Evolutionary conservation across 1,140 invertebrate genomes (phyloP), one percentile per base, ranked within the genome.

Genomic region (Sweltsa coloradensis): DNA sequence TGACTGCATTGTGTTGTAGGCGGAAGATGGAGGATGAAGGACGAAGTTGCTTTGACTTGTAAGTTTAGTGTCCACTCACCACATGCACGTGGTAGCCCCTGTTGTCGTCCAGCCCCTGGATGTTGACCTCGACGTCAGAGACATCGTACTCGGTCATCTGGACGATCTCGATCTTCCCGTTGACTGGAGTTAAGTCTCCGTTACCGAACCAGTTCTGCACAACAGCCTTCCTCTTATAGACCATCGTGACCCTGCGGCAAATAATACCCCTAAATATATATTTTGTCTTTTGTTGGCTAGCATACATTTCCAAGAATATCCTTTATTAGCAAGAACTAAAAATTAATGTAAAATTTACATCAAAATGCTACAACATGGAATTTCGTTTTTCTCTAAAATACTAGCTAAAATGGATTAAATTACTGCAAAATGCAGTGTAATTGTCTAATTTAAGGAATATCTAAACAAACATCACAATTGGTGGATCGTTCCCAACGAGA

Each of bases 171-270:
- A 91, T 65, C 66, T 80, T 79, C 19, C 89, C 89, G 53, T 68
- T 73, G 11, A 88, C 64, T 1, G 68, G 61, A 29, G 74, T 61
- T 0, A 61, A 56, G 50, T 77, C 68, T 1, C 82, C 84, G 63
- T 91, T 90, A 16, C 82, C 76, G 65, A 83, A 89, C 89, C 89
- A 92, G 59, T 90, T 83, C 58, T 78, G 81, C 0, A 78, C 83
- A 7, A 92, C 85, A 5, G 82, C 86, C 66, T 91, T 92, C 49
- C 85, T 72, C 9, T 84, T 72, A 57, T 84, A 83, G 3, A 83
- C 67, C 5, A 79, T 74, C 31, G 73, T 73, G 41, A 92, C 79
- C 47, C 86, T 89, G 56, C 24, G 65, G 67, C 49, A 44, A 53
- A 52, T 19, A 57, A n/a, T n/a, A n/a, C n/a, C n/a, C n/a, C n/a